Evolutionary conservation across 2,113 vertebrate genomes (phyloP), one percentile per base, ranked within the genome.

Genomic region (Aldabrachelys gigantea): DNA sequence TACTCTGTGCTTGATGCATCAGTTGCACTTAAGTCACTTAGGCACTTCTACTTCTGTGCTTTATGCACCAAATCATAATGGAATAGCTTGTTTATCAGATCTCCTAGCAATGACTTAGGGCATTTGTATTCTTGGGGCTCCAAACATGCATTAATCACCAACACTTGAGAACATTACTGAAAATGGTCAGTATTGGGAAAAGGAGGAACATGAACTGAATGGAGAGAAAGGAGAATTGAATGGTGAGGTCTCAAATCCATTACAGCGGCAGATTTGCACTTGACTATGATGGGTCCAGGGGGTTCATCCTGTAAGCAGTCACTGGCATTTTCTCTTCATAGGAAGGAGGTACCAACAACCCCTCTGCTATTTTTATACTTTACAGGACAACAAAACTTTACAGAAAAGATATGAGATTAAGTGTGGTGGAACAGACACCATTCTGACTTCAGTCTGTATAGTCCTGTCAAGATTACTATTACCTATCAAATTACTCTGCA

Each of bases 381-480:
- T 93, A 97, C 96, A 95, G 95, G 97, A 97, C 97, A 97, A 96
- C 93, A 86, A 93, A 91, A 96, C 93, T 94, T 96, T 94, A 92
- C 87, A 1, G 1, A 89, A 88, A 47, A 89, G 82, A 92, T 7
- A 41, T 22, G 49, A 47, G 41, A 78, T 82, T 89, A 29, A 81
- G n/a, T 16, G 0, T 10, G 27, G 76, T 27, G 19, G 11, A 31
- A 80, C 19, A 49, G 17, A 80, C 27, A 29, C 25, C 19, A 44
- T 11, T 10, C 49, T 85, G 62, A 53, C 62, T 53, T 86, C n/a
- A 57, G 3, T 57, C 56, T 57, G 24, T 57, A 57, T 57, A 57
- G 56, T 57, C 56, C 25, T 57, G 56, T 57, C 56, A 57, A 57
- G 25, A 57, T 57, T 57, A 57, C 56, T 57, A 57, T 57, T 57